These are phyloP conservation scores for Cacoxenus indagator DNA, from an alignment of 2,888 invertebrate species.

Conservation along the genomic window DNA sequence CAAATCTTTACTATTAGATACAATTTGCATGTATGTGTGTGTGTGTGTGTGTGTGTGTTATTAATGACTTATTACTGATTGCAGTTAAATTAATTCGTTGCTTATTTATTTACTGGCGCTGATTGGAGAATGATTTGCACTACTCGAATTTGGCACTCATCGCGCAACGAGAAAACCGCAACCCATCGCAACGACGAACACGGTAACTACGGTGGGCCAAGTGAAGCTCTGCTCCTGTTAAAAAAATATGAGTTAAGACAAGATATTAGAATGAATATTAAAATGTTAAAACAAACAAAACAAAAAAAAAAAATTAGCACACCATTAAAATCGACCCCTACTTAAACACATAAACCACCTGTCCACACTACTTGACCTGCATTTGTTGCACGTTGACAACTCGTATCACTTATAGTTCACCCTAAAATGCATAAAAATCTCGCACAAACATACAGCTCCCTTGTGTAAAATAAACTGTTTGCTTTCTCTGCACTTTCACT, in stretches of 20 bases:
- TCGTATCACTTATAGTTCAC: neutral
- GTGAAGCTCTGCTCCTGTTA: conserved; percentile 68
- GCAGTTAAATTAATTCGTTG: conserved; percentile 51
- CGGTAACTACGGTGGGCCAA: conserved; percentile 71
- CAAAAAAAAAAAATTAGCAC: neutral
- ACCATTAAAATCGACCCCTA: neutral
- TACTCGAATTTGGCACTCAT: conserved; percentile 55
- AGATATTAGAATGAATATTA: neutral
- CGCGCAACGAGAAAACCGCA: conserved; percentile 71
- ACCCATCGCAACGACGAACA: conserved; percentile 70
- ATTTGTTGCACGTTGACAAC: neutral
- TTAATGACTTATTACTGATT: conserved; percentile 30
- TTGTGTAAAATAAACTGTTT: conserved; percentile 36
- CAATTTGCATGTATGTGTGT: neutral
- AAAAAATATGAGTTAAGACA: conserved; percentile 18
- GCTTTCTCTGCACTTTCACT: conserved; percentile 24
- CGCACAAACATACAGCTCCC: conserved; percentile 27
- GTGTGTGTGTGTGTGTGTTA: neutral
- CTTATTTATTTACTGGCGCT: conserved; percentile 33
- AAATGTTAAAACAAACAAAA: too few relatives aligned
- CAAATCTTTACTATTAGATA: neutral
- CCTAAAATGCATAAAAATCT: neutral
- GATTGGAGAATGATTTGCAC: conserved; percentile 43
- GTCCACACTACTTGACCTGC: neutral
- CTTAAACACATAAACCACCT: too few relatives aligned